phyloP scores from a whole-genome alignment of 2,113 vertebrate species.

The Leucosticte australis region DNA sequence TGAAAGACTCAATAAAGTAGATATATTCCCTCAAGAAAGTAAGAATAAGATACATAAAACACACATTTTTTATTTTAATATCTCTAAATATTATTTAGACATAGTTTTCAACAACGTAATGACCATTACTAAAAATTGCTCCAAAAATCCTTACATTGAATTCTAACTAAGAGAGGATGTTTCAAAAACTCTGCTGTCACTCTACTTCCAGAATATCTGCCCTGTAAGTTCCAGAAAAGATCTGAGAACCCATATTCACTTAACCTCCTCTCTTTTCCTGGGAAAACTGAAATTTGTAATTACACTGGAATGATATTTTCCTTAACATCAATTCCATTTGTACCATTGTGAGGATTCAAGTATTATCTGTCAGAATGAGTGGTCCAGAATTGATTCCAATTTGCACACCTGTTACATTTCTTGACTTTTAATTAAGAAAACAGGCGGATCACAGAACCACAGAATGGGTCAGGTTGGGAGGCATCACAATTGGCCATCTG shows the following conservation, averaged over 20 bases:
- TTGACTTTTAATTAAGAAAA: not conserved
- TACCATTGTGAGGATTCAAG: not conserved
- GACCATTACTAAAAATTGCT: not conserved
- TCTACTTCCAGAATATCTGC: not conserved
- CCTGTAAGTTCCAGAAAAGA: not conserved
- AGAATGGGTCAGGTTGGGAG: not conserved
- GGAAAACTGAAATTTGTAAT: not conserved
- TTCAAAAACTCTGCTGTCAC: not conserved
- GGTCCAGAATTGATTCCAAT: not conserved
- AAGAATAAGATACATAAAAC: fast-evolving
- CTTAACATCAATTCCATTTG: not conserved
- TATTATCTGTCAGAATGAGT: not conserved
- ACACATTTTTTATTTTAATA: not conserved
- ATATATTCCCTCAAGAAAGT: not conserved
- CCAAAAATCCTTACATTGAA: not conserved
- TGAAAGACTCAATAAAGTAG: not conserved
- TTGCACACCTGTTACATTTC: not conserved
- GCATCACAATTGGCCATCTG: no score
- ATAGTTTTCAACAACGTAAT: not conserved
- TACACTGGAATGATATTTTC: not conserved
- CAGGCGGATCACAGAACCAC: not conserved
- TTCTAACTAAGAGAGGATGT: not conserved
- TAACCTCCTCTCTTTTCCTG: not conserved
- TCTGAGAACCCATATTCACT: not conserved
- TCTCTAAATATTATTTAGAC: not conserved